Base-by-base conservation (phyloP, 2,888 invertebrate species). In the Agriopis aurantiaria region DNA sequence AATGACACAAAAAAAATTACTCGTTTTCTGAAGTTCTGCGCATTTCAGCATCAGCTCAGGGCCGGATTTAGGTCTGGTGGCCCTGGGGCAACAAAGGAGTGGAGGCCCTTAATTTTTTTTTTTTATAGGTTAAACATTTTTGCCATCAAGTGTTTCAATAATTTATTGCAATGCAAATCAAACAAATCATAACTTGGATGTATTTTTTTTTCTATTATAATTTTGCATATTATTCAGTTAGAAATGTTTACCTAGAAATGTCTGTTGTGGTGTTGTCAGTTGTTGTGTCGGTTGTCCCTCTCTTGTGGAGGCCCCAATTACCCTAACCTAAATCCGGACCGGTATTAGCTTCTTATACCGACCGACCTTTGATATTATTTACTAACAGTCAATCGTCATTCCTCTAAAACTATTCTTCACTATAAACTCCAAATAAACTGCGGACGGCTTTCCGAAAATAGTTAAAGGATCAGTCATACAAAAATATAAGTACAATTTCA, bases 401-500 rank as follows among this genome's bases (percentile, higher is more conserved):
- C 23, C 14, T 51, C 53, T 66, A 48, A 53, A 23, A 57, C 51
- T 68, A 48, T 52, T 64, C 46, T 51, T 58, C 53, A 41, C 52
- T 62, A 63, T 59, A 68, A 68, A 65, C 69, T 69, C 65, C 60
- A 69, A 69, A 69, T 8, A 62, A 71, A 71, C 49, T 49, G 70
- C 70, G 70, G 70, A 71, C 70, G 70, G 70, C 63, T 48, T 63
- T 64, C 43, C 49, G 51, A 58, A 60, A 71, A 61, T 59, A 61
- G 57, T 57, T 43, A 12, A 62, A 63, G 66, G 45, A 62, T 65
- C 43, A 59, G 61, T 57, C 57, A 55, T 71, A 67, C 55, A 67
- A 71, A 71, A 67, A 71, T 67, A 71, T 66, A 70, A 70, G 57
- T 66, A 70, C 66, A 62, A 49, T 63, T 63, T 63, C 55, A 52